A percentile compares a stretch with the other conserved stretches of the same genome.
phyloP scores from a whole-genome alignment of 1,140 invertebrate genomes.

The Monochamus saltuarius region DNA sequence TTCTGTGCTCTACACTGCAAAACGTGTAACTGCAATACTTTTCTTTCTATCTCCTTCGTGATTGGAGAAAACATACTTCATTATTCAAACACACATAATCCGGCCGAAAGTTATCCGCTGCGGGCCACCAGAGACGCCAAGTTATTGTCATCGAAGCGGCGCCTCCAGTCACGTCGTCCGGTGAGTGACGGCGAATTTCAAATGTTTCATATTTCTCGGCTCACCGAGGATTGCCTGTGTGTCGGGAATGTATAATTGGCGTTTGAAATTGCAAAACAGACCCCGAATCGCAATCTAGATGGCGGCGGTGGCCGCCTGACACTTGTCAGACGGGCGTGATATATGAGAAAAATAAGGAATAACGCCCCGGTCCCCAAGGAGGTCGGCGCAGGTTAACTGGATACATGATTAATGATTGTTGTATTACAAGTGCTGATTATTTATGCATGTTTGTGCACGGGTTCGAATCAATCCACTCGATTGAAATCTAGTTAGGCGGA shows the following conservation, averaged over 20 bases:
- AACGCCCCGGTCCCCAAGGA: slow-evolving; percentile 33
- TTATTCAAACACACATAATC: too few species aligned
- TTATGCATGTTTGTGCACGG: slow-evolving; percentile 44
- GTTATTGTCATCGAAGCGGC: slow-evolving; percentile 21
- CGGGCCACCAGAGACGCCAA: background rate
- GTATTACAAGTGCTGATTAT: slow-evolving; percentile 42
- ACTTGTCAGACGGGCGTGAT: slow-evolving; percentile 45
- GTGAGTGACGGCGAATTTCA: slow-evolving; percentile 34
- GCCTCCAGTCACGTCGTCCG: slow-evolving; percentile 25
- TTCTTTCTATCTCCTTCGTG: too few species aligned
- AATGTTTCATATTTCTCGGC: slow-evolving; percentile 36
- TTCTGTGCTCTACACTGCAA: too few species aligned
- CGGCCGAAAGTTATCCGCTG: too few species aligned
- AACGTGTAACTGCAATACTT: too few species aligned
- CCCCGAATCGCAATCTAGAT: slow-evolving; percentile 24
- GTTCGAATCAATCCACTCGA: slow-evolving; percentile 40
- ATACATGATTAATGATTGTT: slow-evolving; percentile 49
- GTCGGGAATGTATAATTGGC: slow-evolving; percentile 40
- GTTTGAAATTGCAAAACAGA: slow-evolving; percentile 35
- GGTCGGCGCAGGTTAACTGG: slow-evolving; percentile 34
- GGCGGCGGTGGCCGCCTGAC: slow-evolving; percentile 28
- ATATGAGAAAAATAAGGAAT: slow-evolving; percentile 50
- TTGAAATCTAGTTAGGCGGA: slow-evolving; percentile 27
- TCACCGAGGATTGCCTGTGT: slow-evolving; percentile 38
- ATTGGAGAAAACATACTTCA: too few species aligned